Conservation (phyloP, 2,888 invertebrate genomes). For the Ryuthela nishihirai region DNA sequence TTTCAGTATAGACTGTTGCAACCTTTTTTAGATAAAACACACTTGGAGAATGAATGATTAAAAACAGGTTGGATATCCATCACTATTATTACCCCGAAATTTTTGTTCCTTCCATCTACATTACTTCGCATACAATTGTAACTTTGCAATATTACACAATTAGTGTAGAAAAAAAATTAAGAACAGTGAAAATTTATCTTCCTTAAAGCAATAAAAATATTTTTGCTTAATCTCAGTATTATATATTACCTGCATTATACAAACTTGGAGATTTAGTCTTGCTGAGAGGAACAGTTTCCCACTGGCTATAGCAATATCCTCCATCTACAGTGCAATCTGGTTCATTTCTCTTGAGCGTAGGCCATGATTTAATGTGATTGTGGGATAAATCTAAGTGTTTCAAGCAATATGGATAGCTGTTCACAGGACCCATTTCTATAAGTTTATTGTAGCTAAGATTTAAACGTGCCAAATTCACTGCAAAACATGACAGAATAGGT, state of each 20-base stretch:
- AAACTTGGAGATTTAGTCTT: conserved; percentile 19
- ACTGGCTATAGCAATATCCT: conserved; percentile 28
- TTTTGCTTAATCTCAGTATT: neutral
- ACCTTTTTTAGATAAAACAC: too few species aligned
- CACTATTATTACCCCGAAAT: too few species aligned
- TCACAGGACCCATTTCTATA: conserved; percentile 72
- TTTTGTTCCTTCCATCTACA: too few species aligned
- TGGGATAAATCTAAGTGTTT: conserved; percentile 90
- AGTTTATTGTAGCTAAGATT: conserved; percentile 82
- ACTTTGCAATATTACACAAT: neutral
- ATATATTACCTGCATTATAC: conserved; percentile 14
- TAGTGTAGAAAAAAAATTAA: neutral
- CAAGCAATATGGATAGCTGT: conserved; percentile 80
- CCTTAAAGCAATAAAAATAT: conserved; percentile 3
- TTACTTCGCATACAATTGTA: too few species aligned
- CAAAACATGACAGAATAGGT: conserved; percentile 81
- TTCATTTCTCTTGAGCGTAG: conserved; percentile 22
- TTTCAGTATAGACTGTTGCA: too few species aligned
- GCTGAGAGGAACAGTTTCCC: conserved; percentile 11
- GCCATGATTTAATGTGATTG: conserved; percentile 87
- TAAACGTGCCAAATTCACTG: conserved; percentile 76
- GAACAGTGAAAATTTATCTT: conserved; percentile 11
- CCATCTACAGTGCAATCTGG: conserved; percentile 21
- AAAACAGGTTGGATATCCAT: too few species aligned
- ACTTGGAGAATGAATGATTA: too few species aligned